A percentile compares a stretch with the other conserved stretches of the same genome.
Conservation (phyloP, 1,140 invertebrate genomes). For the Bombus haemorrhoidalis region DNA sequence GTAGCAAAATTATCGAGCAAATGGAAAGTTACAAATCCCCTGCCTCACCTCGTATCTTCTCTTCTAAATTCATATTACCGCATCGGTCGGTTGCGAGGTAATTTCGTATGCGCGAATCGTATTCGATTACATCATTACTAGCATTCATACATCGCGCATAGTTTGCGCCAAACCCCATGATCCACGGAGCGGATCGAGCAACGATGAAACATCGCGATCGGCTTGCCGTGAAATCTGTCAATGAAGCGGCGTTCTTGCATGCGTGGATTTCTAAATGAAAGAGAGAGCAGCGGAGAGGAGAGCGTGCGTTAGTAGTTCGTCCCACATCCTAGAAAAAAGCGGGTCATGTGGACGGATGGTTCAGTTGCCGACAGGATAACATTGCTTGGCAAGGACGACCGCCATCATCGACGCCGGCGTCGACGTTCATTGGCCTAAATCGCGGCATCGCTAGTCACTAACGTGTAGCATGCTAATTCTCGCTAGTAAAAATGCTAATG, state of each 20-base stretch:
- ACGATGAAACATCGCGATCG: background rate
- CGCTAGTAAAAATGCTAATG: constrained; percentile 54
- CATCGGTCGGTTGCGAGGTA: background rate
- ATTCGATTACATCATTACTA: constrained; percentile 22
- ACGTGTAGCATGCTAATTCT: constrained; percentile 58
- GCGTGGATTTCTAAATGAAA: constrained; percentile 41
- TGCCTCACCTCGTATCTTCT: no score
- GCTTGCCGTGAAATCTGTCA: constrained; percentile 4
- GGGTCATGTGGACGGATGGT: constrained; percentile 48
- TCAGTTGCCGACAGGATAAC: constrained; percentile 55
- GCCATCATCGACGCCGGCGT: constrained; percentile 37
- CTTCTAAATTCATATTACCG: background rate
- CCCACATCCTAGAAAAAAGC: constrained; percentile 58
- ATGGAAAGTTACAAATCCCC: background rate
- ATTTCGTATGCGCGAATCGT: constrained; percentile 7
- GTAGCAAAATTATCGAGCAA: background rate
- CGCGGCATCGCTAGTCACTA: constrained; percentile 45
- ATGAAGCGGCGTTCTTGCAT: constrained; percentile 10
- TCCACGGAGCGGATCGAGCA: background rate
- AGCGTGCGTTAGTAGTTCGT: constrained; percentile 39
- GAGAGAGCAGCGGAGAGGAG: constrained; percentile 14
- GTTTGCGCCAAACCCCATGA: background rate
- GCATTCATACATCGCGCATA: background rate
- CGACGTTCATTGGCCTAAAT: constrained; percentile 62
- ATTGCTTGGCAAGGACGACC: constrained; percentile 62